These are phyloP conservation scores for Mimumesa dahlbomi DNA, from an alignment of 2,888 invertebrate genomes.

Conservation along the genomic window DNA sequence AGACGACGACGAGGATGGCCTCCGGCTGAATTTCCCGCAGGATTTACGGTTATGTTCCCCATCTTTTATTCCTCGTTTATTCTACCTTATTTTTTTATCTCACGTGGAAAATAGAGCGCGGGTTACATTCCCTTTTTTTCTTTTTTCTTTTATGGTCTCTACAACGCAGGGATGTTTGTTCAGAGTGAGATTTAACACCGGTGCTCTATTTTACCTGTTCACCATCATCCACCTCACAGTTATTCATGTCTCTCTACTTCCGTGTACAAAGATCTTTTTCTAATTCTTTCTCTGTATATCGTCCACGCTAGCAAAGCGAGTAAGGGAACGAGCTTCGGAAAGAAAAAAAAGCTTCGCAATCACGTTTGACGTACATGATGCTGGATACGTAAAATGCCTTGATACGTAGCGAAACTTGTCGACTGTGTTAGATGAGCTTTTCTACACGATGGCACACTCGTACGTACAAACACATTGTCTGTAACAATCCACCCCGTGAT, in stretches of 20 bases:
- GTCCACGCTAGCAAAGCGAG: neutral
- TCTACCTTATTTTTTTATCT: neutral
- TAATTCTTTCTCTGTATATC: neutral
- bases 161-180: neutral
- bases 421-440: slow-evolving; percentile 12
- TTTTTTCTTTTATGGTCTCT: neutral
- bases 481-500: too few species aligned
- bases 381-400: neutral
- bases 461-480: neutral
- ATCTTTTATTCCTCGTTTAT: too few species aligned
- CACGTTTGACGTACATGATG: neutral
- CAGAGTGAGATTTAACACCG: neutral
- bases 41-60: neutral
- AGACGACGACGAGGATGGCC: slow-evolving; percentile 13
- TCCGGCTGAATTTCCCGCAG: neutral
- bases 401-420: neutral
- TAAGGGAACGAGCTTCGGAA: neutral
- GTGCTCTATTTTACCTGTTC: neutral
- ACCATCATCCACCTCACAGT: too few species aligned
- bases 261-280: too few species aligned
- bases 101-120: slow-evolving; percentile 18
- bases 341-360: slow-evolving; percentile 5
- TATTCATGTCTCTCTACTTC: too few species aligned
- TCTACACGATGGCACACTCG: neutral
- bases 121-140: neutral